phyloP scores from a whole-genome alignment of 2,888 invertebrate species.

The Glyphotaelius pellucidus region DNA sequence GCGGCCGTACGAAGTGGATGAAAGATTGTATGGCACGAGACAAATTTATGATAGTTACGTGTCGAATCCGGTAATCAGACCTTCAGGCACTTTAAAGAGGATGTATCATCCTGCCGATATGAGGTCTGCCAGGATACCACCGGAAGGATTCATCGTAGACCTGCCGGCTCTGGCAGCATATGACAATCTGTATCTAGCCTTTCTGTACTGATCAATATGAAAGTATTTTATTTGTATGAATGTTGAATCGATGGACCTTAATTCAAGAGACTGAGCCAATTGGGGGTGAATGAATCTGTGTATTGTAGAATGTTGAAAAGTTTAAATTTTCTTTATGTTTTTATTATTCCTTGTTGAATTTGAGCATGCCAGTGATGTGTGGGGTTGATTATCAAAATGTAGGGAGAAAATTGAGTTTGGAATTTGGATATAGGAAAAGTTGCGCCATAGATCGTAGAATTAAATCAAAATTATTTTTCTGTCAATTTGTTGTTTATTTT shows the following conservation, averaged over 20 bases:
- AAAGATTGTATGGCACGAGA: background rate
- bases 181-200: constrained; percentile 76
- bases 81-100: constrained; percentile 1
- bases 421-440: constrained; percentile 57
- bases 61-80: background rate
- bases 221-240: constrained; percentile 38
- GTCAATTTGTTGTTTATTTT: constrained; percentile 35
- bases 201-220: constrained; percentile 73
- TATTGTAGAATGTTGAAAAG: constrained; percentile 18
- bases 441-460: constrained; percentile 64
- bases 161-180: constrained; percentile 66
- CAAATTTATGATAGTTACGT: background rate
- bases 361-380: constrained; percentile 43
- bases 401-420: constrained; percentile 34
- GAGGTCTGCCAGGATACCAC: background rate
- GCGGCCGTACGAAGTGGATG: constrained; percentile 50
- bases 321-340: background rate
- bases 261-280: constrained; percentile 2
- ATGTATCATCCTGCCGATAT: constrained; percentile 22
- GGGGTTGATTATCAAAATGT: constrained; percentile 46
- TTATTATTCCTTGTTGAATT: constrained; percentile 36
- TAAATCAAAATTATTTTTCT: constrained; percentile 52
- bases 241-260: constrained; percentile 19
- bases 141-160: constrained; percentile 57
- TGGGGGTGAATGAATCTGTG: constrained; percentile 12